Conservation (phyloP, 2,888 invertebrate species). For the Aplocera efformata region DNA sequence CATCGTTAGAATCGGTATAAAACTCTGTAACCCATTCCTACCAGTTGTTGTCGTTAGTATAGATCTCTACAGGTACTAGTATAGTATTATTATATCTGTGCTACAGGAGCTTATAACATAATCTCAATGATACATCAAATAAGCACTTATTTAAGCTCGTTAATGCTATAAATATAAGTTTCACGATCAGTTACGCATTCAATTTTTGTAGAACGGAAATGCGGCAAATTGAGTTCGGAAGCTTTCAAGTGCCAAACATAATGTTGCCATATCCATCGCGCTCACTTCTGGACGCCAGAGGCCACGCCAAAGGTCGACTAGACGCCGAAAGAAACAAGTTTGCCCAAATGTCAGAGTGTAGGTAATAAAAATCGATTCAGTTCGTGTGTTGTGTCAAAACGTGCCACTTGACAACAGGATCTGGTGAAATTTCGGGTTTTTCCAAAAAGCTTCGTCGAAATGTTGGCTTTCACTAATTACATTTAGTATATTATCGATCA, state of each 20-base stretch:
- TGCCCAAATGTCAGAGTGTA: constrained; percentile 57
- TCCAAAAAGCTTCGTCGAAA: neutral
- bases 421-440: constrained; percentile 2
- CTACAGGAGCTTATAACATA: no score
- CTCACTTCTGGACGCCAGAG: constrained; percentile 30
- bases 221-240: constrained; percentile 19
- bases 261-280: constrained; percentile 16
- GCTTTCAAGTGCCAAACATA: constrained; percentile 17
- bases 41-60: no score
- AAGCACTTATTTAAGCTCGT: no score
- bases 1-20: no score
- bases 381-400: constrained; percentile 22
- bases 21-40: no score
- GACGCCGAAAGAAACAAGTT: constrained; percentile 66
- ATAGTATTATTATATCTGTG: no score
- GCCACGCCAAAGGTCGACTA: constrained; percentile 59
- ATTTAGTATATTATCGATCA: no score
- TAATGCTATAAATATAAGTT: no score
- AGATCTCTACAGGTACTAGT: no score
- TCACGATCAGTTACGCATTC: no score
- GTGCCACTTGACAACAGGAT: constrained; percentile 46
- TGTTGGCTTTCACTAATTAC: no score
- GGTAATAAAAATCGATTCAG: constrained; percentile 23
- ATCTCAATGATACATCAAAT: no score
- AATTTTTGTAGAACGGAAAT: constrained; percentile 10